Evolutionary conservation across 2,113 vertebrate species (phyloP).

Genomic region (Limanda limanda): DNA sequence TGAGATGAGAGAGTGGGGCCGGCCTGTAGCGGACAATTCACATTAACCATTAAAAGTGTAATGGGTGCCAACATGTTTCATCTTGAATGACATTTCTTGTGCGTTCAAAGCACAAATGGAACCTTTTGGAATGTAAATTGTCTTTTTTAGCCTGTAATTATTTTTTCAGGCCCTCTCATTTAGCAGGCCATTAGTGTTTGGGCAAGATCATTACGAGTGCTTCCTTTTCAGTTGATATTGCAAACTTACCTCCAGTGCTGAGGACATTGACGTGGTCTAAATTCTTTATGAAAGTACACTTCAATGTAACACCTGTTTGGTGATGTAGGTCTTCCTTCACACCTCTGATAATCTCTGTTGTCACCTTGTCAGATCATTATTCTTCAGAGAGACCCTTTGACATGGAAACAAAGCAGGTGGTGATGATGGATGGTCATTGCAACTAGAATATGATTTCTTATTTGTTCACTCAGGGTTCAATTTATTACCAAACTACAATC

Average conservation of each 20-base stretch:
- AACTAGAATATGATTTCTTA: neutral
- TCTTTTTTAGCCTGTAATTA: slow-evolving; percentile 66
- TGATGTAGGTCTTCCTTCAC: slow-evolving; percentile 6
- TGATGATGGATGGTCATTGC: neutral
- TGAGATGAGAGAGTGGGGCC: slow-evolving; percentile 50
- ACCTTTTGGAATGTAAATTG: slow-evolving; percentile 74
- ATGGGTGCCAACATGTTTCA: slow-evolving; percentile 72
- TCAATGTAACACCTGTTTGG: slow-evolving; percentile 1
- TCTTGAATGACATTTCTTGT: slow-evolving; percentile 68
- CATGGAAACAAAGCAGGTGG: slow-evolving; percentile 17
- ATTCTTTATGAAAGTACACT: neutral
- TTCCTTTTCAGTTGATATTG: slow-evolving; percentile 8
- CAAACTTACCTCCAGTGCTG: slow-evolving; percentile 12
- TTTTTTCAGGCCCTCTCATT: slow-evolving; percentile 42
- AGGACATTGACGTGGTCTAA: slow-evolving; percentile 4
- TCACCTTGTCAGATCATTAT: slow-evolving; percentile 32
- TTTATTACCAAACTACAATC: slow-evolving; percentile 1
- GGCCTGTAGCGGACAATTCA: slow-evolving; percentile 64
- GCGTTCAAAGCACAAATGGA: slow-evolving; percentile 60
- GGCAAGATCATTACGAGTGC: neutral
- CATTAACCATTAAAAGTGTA: slow-evolving; percentile 67
- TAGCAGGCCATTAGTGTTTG: slow-evolving; percentile 17
- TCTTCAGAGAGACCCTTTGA: neutral
- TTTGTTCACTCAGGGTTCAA: neutral
- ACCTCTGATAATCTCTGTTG: slow-evolving; percentile 8